Conservation (phyloP, 2,113 vertebrate genomes). For the Hippopotamus amphibius region DNA sequence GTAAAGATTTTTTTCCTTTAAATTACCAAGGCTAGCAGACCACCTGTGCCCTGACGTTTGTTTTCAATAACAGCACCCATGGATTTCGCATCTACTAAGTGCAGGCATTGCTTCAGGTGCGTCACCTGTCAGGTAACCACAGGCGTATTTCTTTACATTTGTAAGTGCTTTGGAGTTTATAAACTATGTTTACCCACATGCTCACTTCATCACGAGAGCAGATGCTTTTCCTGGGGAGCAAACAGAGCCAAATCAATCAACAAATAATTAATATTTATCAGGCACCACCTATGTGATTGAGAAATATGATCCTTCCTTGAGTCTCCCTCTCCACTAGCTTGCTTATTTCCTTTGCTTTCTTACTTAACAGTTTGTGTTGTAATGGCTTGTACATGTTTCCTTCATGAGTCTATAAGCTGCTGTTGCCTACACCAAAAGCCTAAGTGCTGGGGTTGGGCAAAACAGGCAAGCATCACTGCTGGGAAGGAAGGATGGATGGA, state of each 20-base stretch:
- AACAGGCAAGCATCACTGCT: background rate
- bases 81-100: background rate
- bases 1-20: background rate
- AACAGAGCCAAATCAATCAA: conserved; percentile 50
- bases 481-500: background rate
- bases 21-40: background rate
- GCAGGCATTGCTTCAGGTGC: background rate
- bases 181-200: background rate
- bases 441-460: background rate
- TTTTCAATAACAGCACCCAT: background rate
- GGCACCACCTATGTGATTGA: conserved; percentile 16
- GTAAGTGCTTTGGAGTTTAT: background rate
- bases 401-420: background rate
- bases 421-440: background rate
- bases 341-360: background rate
- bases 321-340: background rate
- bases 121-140: background rate
- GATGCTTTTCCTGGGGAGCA: conserved; percentile 69
- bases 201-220: conserved; percentile 37
- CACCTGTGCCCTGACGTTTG: background rate
- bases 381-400: background rate
- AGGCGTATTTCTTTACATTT: background rate
- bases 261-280: conserved; percentile 67
- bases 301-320: background rate
- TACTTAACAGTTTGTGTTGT: background rate